A percentile compares a stretch with the other conserved stretches of the same genome.
Conservation (phyloP, 2,113 vertebrate genomes). For the Ptychochromis oligacanthus region DNA sequence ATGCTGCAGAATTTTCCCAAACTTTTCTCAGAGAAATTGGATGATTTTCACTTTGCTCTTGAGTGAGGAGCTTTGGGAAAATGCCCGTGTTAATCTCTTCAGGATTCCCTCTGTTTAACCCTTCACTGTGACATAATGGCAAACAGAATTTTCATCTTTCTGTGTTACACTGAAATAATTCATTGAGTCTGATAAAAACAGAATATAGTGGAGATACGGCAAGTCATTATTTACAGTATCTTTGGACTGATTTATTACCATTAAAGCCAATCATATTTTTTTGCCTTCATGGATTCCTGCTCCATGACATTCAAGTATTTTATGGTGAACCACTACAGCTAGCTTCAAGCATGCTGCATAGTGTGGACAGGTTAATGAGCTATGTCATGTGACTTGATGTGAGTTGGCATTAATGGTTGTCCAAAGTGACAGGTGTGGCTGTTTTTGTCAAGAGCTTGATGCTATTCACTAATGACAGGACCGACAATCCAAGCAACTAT, state of each 20-base stretch:
- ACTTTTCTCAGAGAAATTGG: slow-evolving; percentile 62
- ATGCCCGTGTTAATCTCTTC: slow-evolving; percentile 57
- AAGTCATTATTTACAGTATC: slow-evolving; percentile 54
- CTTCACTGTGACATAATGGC: slow-evolving; percentile 18
- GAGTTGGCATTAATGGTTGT: slow-evolving; percentile 21
- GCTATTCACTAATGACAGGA: slow-evolving; percentile 24
- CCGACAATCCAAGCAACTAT: neutral
- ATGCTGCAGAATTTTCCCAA: slow-evolving; percentile 50
- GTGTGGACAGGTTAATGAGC: neutral
- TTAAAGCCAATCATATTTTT: slow-evolving; percentile 30
- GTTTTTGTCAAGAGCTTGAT: neutral
- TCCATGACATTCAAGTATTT: slow-evolving; percentile 29
- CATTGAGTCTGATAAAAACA: slow-evolving; percentile 37
- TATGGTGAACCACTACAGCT: neutral
- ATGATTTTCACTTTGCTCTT: slow-evolving; percentile 65
- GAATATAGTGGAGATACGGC: slow-evolving; percentile 23
- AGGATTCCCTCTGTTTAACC: slow-evolving; percentile 47
- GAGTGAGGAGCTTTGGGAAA: slow-evolving; percentile 45
- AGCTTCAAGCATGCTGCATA: neutral
- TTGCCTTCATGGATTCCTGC: slow-evolving; percentile 26
- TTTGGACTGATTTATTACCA: slow-evolving; percentile 44
- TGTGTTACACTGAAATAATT: slow-evolving; percentile 30
- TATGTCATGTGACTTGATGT: neutral
- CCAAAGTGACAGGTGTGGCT: slow-evolving; percentile 2
- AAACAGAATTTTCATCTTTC: slow-evolving; percentile 29